These are phyloP conservation scores for Drosophila melanogaster DNA, from an alignment of 1,140 invertebrate species.

Conservation along the genomic window DNA sequence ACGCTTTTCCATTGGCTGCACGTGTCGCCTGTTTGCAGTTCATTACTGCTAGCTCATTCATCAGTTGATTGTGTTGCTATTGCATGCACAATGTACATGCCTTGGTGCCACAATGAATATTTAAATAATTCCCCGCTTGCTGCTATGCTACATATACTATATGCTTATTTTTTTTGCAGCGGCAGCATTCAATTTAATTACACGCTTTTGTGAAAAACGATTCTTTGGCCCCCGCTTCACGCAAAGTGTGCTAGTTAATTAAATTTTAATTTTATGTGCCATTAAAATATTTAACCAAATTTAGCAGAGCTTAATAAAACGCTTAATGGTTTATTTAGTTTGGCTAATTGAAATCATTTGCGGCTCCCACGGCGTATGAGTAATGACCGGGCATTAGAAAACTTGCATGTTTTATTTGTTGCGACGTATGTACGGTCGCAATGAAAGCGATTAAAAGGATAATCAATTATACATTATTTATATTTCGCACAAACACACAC, in stretches of 20 bases:
- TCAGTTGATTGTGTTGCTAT: slow-evolving; percentile 53
- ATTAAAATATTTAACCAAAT: slow-evolving; percentile 67
- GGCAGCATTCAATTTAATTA: slow-evolving; percentile 62
- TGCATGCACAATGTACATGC: slow-evolving; percentile 17
- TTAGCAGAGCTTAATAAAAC: slow-evolving; percentile 37
- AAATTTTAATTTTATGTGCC: slow-evolving; percentile 63
- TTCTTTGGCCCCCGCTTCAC: slow-evolving; percentile 1
- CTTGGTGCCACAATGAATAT: slow-evolving; percentile 48
- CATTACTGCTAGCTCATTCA: slow-evolving; percentile 67
- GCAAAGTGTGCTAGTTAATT: slow-evolving; percentile 52
- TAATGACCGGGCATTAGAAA: slow-evolving; percentile 42
- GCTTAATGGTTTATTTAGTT: slow-evolving; percentile 62
- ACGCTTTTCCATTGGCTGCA: slow-evolving; percentile 22
- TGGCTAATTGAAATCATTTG: slow-evolving; percentile 53
- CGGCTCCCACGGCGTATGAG: slow-evolving; percentile 41
- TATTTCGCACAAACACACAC: slow-evolving; percentile 6
- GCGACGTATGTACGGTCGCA: background rate
- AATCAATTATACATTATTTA: slow-evolving; percentile 50
- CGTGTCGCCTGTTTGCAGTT: slow-evolving; percentile 60
- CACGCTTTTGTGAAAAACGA: slow-evolving; percentile 63
- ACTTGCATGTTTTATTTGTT: slow-evolving; percentile 4
- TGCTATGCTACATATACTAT: background rate
- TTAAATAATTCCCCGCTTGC: slow-evolving; percentile 48
- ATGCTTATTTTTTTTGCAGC: background rate
- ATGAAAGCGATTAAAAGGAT: slow-evolving; percentile 43